These are phyloP conservation scores for Sebastes variabilis DNA, from an alignment of 2,797 vertebrate genomes.

Conservation along the genomic window DNA sequence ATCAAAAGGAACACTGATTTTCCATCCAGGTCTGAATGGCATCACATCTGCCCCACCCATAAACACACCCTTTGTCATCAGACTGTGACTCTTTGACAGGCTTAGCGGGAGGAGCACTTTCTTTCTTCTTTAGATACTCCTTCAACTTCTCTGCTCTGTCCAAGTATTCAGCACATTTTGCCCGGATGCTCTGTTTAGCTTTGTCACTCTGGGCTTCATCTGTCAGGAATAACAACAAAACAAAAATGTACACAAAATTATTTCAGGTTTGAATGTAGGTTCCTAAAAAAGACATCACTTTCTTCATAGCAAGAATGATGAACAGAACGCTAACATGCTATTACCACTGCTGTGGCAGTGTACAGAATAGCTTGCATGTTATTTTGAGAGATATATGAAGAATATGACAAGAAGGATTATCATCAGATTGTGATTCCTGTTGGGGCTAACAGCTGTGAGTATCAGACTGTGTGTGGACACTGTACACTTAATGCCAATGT, in stretches of 20 bases:
- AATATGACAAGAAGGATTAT: background rate
- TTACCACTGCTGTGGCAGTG: background rate
- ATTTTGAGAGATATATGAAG: background rate
- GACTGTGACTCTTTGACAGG: conserved; percentile 93
- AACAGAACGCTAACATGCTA: too few relatives aligned
- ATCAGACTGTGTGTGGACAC: background rate
- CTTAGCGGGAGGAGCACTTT: conserved; percentile 88
- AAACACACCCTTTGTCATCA: conserved; percentile 94
- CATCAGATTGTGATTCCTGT: background rate
- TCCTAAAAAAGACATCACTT: background rate
- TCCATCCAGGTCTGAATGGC: conserved; percentile 7
- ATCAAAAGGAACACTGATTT: background rate
- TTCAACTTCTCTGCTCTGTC: conserved; percentile 97
- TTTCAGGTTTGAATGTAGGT: background rate
- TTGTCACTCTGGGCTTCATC: conserved; percentile 97
- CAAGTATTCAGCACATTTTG: conserved; percentile 93
- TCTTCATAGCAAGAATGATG: background rate
- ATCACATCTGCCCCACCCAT: conserved; percentile 34
- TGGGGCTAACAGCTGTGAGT: background rate
- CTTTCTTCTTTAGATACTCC: conserved; percentile 94
- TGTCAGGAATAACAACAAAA: conserved; percentile 57
- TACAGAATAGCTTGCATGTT: background rate
- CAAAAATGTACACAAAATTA: background rate
- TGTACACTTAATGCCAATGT: background rate
- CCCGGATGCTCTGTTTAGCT: conserved; percentile 93